phyloP scores from a whole-genome alignment of 2,888 invertebrate species.

The Apeira syringaria region DNA sequence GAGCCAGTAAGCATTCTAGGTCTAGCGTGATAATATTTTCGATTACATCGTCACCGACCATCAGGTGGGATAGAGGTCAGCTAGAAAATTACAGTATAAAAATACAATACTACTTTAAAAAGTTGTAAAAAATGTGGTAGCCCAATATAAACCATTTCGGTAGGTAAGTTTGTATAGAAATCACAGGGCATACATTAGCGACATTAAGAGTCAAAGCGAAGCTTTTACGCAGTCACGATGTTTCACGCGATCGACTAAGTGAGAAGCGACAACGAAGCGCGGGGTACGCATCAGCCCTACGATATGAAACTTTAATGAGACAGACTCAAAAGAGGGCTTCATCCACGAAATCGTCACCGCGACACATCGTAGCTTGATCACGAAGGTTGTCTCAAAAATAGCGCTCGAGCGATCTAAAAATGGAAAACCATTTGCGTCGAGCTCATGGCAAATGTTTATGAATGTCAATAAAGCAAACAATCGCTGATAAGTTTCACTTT shows the following conservation, averaged over 20 bases:
- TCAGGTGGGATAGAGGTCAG: too few species aligned
- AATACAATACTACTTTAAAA: too few species aligned
- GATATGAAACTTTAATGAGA: constrained; percentile 38
- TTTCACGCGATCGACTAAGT: constrained; percentile 30
- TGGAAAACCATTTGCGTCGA: constrained; percentile 15
- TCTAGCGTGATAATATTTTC: too few species aligned
- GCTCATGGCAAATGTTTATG: constrained; percentile 14
- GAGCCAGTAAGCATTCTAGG: too few species aligned
- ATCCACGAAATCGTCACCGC: constrained; percentile 20
- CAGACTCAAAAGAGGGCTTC: constrained; percentile 24
- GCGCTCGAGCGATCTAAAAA: constrained; percentile 21
- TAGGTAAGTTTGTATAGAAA: constrained; percentile 23
- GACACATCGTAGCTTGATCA: neutral
- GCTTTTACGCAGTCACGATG: constrained; percentile 24
- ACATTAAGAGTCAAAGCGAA: constrained; percentile 25
- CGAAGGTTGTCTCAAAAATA: constrained; percentile 23
- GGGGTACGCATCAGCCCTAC: constrained; percentile 26
- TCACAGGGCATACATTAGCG: constrained; percentile 29
- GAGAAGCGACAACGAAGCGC: constrained; percentile 15
- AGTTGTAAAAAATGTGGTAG: constrained; percentile 10
- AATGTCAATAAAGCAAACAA: constrained; percentile 19
- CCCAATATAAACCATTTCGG: constrained; percentile 16
- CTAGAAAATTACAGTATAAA: too few species aligned
- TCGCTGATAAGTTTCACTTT: constrained; percentile 9
- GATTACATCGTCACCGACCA: too few species aligned